Evolutionary conservation across 1,140 invertebrate genomes (phyloP), one percentile per base, ranked within the genome.

Genomic region (Gryllus bimaculatus): DNA sequence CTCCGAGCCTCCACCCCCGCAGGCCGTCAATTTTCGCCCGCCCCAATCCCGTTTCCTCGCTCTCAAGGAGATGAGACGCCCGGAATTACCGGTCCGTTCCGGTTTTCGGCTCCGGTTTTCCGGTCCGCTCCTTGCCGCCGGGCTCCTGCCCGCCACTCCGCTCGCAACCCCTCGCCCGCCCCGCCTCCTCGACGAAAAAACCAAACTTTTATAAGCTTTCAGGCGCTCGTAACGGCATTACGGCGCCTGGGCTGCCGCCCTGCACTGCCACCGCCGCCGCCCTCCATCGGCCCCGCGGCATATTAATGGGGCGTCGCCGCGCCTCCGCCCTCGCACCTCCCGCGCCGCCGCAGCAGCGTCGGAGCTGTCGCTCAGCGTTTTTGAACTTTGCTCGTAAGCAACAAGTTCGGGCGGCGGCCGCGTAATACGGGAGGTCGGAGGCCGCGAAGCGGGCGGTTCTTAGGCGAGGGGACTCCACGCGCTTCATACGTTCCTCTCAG

Each of bases 341-440:
- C 10, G 10, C 54, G 54, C 10, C 18, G 10, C 54, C 54, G 2
- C 54, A 2, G 54, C 54, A 7, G 54, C 54, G 54, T 2, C 54
- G 54, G 18, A 0, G 18, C 54, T 66, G 54, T 66, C 54, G 54
- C 54, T 66, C 54, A 66, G 54, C 54, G 18, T 66, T 66, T 66
- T 66, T 66, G 54, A 66, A 66, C 54, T 66, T 66, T 66, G 54
- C 54, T 66, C 54, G 54, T 66, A 66, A 66, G 54, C 54, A 66
- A 66, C 54, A 66, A 66, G 54, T 66, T 66, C 54, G 54, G 18
- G 54, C 54, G 15, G 49, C 49, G 18, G 18, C 54, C 10, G 54
- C 54, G 18, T 66, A 10, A 3, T 13, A 10, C 10, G 18, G 54
- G 54, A 10, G 54, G 54, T 18, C 54, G 54, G 54, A 66, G 54